A percentile compares a stretch with the other conserved stretches of the same genome.
These are phyloP conservation scores for Clinocottus analis DNA, from an alignment of 2,113 vertebrate genomes.

Conservation along the genomic window DNA sequence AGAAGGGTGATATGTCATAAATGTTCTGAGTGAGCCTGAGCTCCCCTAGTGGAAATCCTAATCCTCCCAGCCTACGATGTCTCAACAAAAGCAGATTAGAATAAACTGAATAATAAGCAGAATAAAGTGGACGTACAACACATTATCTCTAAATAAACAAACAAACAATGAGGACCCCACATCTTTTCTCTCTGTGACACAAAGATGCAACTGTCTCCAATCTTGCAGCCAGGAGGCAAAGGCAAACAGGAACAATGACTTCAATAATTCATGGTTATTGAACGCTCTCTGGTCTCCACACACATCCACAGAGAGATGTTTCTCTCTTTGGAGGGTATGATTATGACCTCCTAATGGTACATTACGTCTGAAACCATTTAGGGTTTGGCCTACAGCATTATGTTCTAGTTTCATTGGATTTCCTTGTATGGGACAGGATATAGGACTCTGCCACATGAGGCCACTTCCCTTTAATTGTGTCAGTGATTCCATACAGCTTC, in stretches of 20 bases:
- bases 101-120: no score
- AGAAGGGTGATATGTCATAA: neutral
- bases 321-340: constrained; percentile 1
- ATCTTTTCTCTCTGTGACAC: constrained; percentile 12
- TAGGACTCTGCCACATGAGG: constrained; percentile 10
- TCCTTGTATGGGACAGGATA: neutral
- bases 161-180: neutral
- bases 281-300: constrained; percentile 29
- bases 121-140: neutral
- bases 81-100: neutral
- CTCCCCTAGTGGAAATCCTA: constrained; percentile 2
- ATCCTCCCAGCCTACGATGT: no score
- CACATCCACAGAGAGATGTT: constrained; percentile 16
- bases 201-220: constrained; percentile 14
- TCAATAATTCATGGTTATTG: constrained; percentile 77
- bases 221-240: constrained; percentile 22
- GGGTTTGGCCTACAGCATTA: neutral
- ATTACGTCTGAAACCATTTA: neutral
- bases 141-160: constrained; percentile 16
- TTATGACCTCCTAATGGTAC: constrained; percentile 55
- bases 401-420: constrained; percentile 13
- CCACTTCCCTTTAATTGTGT: constrained; percentile 24
- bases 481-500: constrained; percentile 34
- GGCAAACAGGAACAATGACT: constrained; percentile 56
- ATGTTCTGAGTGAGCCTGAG: neutral